Evolutionary conservation across 2,797 vertebrate genomes (phyloP).

Genomic region (Silurus aristotelis): DNA sequence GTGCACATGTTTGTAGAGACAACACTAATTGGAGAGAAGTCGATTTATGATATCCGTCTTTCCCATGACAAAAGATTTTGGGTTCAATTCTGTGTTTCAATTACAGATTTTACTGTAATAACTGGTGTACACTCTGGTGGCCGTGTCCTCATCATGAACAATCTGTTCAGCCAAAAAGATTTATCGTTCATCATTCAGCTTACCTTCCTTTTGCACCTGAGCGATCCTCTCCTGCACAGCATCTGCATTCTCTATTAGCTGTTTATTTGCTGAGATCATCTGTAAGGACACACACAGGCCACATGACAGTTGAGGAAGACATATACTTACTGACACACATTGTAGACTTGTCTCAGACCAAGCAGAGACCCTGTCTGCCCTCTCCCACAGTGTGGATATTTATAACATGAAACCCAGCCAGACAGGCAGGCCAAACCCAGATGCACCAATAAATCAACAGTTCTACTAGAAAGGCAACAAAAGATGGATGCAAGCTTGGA

Average conservation of each 20-base stretch:
- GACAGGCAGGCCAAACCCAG: constrained; percentile 30
- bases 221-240: constrained; percentile 86
- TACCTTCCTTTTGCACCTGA: constrained; percentile 95
- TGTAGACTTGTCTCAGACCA: constrained; percentile 25
- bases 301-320: background rate
- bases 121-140: background rate
- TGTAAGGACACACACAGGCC: constrained; percentile 58
- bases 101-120: background rate
- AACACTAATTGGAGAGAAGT: background rate
- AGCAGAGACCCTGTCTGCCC: constrained; percentile 47
- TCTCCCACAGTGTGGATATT: constrained; percentile 54
- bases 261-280: constrained; percentile 93
- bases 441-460: constrained; percentile 26
- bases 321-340: constrained; percentile 10
- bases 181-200: constrained; percentile 36
- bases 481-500: background rate
- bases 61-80: background rate
- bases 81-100: background rate
- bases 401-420: constrained; percentile 44
- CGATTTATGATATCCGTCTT: constrained; percentile 3
- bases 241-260: constrained; percentile 90
- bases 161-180: background rate
- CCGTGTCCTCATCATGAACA: background rate
- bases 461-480: constrained; percentile 5
- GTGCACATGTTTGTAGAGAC: background rate